Evolutionary conservation across 2,888 invertebrate genomes (phyloP).

Genomic region (Ennomos fuscantarius): DNA sequence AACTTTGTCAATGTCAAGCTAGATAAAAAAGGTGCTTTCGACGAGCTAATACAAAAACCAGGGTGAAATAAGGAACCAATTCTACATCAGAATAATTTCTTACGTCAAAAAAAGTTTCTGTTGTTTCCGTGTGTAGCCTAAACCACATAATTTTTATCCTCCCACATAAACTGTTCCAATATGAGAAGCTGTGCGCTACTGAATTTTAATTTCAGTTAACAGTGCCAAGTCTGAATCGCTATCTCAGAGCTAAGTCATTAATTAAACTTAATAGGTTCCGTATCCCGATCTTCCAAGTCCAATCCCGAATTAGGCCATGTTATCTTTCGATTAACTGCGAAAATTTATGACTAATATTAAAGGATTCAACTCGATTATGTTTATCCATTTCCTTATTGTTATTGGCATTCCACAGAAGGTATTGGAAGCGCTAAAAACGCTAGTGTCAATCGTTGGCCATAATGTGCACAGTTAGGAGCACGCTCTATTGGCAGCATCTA

Average conservation of each 20-base stretch:
- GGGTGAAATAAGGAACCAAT: conserved; percentile 2
- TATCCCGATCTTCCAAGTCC: conserved; percentile 19
- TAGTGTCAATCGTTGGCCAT: conserved; percentile 39
- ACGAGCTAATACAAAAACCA: conserved; percentile 15
- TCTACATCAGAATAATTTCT: too few species aligned
- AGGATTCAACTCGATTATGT: conserved; percentile 21
- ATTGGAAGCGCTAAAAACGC: conserved; percentile 40
- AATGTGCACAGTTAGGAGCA: conserved; percentile 40
- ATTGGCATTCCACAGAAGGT: conserved; percentile 35
- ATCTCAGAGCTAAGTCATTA: conserved; percentile 19
- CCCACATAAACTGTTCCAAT: too few species aligned
- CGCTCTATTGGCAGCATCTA: conserved; percentile 37
- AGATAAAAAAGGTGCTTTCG: conserved; percentile 26
- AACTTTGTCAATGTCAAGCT: conserved; percentile 56
- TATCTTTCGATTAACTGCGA: conserved; percentile 23
- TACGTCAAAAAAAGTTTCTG: too few species aligned
- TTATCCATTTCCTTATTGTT: conserved; percentile 30
- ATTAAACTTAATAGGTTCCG: conserved; percentile 22
- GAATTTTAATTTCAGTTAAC: conserved; percentile 1
- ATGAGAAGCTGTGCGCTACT: too few species aligned
- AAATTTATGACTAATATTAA: conserved; percentile 21
- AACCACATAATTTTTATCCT: too few species aligned
- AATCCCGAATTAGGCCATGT: conserved; percentile 24
- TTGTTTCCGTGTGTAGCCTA: too few species aligned
- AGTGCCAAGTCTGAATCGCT: conserved; percentile 7